Percentiles rank a stretch among this genome's conserved stretches.
Evolutionary conservation across 2,113 vertebrate species (phyloP).

Genomic region (Otus sunia): DNA sequence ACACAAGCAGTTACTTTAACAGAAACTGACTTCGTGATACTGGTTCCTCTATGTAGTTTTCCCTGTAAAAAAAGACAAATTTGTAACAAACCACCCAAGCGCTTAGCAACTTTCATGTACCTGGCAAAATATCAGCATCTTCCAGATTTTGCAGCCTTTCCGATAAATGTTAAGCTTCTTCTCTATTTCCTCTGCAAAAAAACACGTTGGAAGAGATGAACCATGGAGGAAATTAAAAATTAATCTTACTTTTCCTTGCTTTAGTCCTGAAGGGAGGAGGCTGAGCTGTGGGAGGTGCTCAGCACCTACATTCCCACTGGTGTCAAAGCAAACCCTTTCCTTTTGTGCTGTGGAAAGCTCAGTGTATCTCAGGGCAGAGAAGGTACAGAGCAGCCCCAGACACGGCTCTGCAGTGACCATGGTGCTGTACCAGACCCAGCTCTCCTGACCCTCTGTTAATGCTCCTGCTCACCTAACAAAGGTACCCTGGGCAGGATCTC

Average conservation of each 20-base stretch:
- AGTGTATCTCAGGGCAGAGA: not conserved
- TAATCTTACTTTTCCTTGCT: not conserved
- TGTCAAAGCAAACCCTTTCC: not conserved
- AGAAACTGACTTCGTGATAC: not conserved
- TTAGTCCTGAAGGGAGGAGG: not conserved
- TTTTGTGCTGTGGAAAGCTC: not conserved
- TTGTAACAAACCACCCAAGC: not conserved
- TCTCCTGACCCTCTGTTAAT: not conserved
- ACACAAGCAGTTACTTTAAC: not conserved
- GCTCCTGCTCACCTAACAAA: not conserved
- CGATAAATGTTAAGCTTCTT: conserved; percentile 93
- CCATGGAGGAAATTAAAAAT: not conserved
- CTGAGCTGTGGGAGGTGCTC: not conserved
- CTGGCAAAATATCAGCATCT: conserved; percentile 98
- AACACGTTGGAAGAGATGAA: not conserved
- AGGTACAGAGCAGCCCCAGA: not conserved
- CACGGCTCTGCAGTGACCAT: not conserved
- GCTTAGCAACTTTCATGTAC: conserved; percentile 53
- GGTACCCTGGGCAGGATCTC: not conserved
- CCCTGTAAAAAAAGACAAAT: not conserved
- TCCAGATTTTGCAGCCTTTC: conserved; percentile 95
- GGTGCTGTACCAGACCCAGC: not conserved
- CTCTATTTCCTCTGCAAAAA: conserved; percentile 90
- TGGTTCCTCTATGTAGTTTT: not conserved
- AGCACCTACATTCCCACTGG: not conserved